Conservation (phyloP, 2,888 invertebrate genomes). For the Dichetophora obliterata region DNA sequence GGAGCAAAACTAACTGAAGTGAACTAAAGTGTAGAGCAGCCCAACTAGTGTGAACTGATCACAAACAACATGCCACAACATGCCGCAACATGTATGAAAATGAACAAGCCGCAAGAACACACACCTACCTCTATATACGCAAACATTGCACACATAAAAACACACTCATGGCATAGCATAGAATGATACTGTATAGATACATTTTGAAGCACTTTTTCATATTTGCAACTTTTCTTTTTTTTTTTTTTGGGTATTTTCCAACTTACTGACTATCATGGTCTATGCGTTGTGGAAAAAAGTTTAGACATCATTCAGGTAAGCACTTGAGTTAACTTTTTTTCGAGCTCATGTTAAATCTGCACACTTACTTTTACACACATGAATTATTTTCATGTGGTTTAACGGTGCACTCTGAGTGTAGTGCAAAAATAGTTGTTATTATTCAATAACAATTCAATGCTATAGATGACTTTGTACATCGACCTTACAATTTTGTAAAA, state of each 20-base stretch:
- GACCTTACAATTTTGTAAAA: not conserved
- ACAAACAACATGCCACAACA: conserved; percentile 19
- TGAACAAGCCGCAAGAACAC: conserved; percentile 19
- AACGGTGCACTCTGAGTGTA: no score
- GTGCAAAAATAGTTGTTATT: no score
- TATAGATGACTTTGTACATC: not conserved
- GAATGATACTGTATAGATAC: conserved; percentile 33
- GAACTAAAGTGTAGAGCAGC: conserved; percentile 5
- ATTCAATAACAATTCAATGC: no score
- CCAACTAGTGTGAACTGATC: conserved; percentile 14
- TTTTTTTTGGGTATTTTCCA: conserved; percentile 3
- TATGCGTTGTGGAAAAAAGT: not conserved
- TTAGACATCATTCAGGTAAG: conserved; percentile 1
- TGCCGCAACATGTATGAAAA: conserved; percentile 14
- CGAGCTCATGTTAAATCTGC: not conserved
- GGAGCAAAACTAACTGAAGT: conserved; percentile 9
- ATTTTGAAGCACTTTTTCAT: conserved; percentile 18
- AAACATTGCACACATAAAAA: not conserved
- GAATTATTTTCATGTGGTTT: no score
- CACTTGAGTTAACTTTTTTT: conserved; percentile 5
- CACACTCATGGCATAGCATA: not conserved
- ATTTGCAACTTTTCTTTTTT: not conserved
- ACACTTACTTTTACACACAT: no score
- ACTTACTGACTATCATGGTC: not conserved
- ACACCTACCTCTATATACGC: not conserved